Conservation (phyloP, 2,797 vertebrate genomes). For the Serranus cabrilla region DNA sequence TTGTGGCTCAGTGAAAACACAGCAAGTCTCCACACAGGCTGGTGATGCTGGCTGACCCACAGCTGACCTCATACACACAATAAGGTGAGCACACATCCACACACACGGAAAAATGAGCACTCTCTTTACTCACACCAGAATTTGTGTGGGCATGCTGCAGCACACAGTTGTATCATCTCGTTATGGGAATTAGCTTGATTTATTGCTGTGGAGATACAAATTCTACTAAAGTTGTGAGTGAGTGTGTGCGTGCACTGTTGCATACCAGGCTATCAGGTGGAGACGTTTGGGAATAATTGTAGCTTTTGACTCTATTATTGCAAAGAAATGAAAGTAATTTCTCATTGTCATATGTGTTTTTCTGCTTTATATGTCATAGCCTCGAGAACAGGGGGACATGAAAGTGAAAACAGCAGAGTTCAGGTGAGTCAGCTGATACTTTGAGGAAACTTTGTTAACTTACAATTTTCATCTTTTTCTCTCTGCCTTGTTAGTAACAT, state of each 20-base stretch:
- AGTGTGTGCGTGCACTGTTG: not conserved
- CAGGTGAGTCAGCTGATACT: constrained; percentile 26
- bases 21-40: not conserved
- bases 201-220: constrained; percentile 28
- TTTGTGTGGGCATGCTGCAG: constrained; percentile 23
- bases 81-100: not conserved
- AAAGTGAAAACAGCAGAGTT: constrained; percentile 15
- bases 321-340: constrained; percentile 71
- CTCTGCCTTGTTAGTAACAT: constrained; percentile 8
- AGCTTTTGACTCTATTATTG: constrained; percentile 65
- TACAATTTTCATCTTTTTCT: not conserved
- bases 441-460: constrained; percentile 31
- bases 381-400: constrained; percentile 36
- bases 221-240: constrained; percentile 12
- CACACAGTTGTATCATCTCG: constrained; percentile 21
- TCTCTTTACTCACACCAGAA: constrained; percentile 6
- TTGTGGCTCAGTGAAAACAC: constrained; percentile 13
- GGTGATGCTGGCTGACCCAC: constrained; percentile 1
- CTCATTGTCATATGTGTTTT: constrained; percentile 56
- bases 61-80: constrained; percentile 6
- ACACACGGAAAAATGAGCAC: not conserved
- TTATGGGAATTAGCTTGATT: constrained; percentile 36
- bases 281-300: constrained; percentile 52
- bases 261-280: constrained; percentile 46
- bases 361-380: constrained; percentile 35